These are phyloP conservation scores for Caenorhabditis inopinata DNA, from an alignment of 1,140 invertebrate genomes.

Conservation along the genomic window DNA sequence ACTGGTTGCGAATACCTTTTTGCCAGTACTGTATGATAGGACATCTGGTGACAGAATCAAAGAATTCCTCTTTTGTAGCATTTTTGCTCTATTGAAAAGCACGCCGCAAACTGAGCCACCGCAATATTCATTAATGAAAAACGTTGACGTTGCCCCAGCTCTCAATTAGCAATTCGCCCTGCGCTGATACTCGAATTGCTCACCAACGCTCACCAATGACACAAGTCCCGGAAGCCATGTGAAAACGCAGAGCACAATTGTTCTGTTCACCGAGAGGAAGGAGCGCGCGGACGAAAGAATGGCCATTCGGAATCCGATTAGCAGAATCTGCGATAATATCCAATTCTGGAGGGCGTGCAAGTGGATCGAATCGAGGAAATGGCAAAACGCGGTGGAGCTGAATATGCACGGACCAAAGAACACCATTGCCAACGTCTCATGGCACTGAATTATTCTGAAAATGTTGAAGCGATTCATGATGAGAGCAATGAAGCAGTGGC, in stretches of 20 bases:
- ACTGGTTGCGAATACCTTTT: too few relatives aligned
- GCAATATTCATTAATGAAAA: too few relatives aligned
- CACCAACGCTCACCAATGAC: background rate
- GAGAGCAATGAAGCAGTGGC: background rate
- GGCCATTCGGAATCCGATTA: slow-evolving; percentile 2
- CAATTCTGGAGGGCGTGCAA: background rate
- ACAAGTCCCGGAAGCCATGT: background rate
- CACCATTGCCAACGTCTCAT: slow-evolving; percentile 10
- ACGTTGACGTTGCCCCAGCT: too few relatives aligned
- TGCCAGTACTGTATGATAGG: too few relatives aligned
- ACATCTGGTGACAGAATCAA: too few relatives aligned
- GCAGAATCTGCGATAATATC: background rate
- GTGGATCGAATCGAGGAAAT: background rate
- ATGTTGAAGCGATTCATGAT: too few relatives aligned
- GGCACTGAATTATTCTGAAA: slow-evolving; percentile 25
- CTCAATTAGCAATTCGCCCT: too few relatives aligned
- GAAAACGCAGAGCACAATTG: background rate
- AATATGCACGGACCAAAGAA: slow-evolving; percentile 3
- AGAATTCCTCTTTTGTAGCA: too few relatives aligned
- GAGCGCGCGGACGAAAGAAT: background rate
- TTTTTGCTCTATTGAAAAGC: too few relatives aligned
- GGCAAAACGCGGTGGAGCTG: background rate
- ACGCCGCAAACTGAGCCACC: too few relatives aligned
- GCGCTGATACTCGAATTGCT: too few relatives aligned
- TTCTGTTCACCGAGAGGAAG: background rate